phyloP scores from a whole-genome alignment of 2,797 vertebrate species.

The Danio choprae region DNA sequence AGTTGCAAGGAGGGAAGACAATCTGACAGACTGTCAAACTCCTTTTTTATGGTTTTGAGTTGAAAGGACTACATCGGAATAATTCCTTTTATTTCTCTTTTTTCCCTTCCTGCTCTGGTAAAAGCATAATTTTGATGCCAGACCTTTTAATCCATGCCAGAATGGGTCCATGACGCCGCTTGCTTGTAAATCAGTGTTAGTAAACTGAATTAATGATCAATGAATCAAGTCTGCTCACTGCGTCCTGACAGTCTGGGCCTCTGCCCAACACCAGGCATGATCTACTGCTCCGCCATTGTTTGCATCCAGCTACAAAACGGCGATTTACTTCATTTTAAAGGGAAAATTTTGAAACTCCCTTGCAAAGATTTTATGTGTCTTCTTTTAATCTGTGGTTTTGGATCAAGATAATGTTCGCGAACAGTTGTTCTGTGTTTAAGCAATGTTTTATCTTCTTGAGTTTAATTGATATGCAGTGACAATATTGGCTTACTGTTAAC shows the following conservation, averaged over 20 bases:
- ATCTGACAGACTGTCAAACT: slow-evolving; percentile 25
- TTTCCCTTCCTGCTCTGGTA: slow-evolving; percentile 38
- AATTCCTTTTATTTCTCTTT: slow-evolving; percentile 55
- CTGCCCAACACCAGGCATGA: slow-evolving; percentile 54
- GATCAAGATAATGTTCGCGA: slow-evolving; percentile 21
- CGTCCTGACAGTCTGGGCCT: slow-evolving; percentile 56
- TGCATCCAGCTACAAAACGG: slow-evolving; percentile 54
- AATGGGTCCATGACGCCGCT: slow-evolving; percentile 52
- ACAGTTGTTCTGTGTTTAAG: slow-evolving; percentile 18
- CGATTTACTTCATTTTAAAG: slow-evolving; percentile 50
- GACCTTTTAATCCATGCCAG: slow-evolving; percentile 64
- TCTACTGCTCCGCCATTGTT: slow-evolving; percentile 48
- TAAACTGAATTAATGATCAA: slow-evolving; percentile 66
- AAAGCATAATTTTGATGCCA: slow-evolving; percentile 63
- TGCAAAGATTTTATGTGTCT: slow-evolving; percentile 29
- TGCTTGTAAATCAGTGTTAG: slow-evolving; percentile 64
- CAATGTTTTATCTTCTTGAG: not conserved
- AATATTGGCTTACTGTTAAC: slow-evolving; percentile 26
- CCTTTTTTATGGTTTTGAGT: slow-evolving; percentile 56
- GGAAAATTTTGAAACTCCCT: slow-evolving; percentile 22
- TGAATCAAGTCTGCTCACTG: slow-evolving; percentile 57
- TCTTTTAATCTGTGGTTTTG: slow-evolving; percentile 31
- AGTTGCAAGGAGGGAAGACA: slow-evolving; percentile 25
- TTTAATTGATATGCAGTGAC: not conserved
- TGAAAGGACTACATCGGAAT: slow-evolving; percentile 52